These are phyloP conservation scores for Gnathonemus echidnorhynchus DNA, from an alignment of 2,113 vertebrate species.

Conservation along the genomic window DNA sequence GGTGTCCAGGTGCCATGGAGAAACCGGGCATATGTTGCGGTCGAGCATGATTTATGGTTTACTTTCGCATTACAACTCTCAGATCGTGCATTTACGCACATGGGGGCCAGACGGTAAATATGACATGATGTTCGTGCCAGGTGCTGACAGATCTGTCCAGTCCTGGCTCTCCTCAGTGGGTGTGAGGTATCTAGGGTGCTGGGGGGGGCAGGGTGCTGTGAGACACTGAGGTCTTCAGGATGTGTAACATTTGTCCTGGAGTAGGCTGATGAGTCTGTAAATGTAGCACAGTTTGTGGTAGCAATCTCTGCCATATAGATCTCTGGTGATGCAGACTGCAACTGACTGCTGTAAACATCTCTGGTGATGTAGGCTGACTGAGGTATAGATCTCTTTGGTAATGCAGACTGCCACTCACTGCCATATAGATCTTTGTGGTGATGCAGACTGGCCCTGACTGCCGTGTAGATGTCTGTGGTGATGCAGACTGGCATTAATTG, in stretches of 20 bases:
- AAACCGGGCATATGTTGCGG: background rate
- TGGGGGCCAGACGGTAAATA: background rate
- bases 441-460: background rate
- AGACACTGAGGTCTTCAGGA: background rate
- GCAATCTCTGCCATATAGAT: background rate
- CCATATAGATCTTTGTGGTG: background rate
- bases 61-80: background rate
- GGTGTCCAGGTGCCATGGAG: background rate
- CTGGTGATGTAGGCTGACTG: background rate
- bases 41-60: background rate
- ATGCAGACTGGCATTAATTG: background rate
- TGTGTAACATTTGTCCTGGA: background rate
- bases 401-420: background rate
- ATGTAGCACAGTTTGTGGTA: background rate
- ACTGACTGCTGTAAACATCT: background rate
- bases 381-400: background rate
- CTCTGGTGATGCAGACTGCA: background rate
- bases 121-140: background rate
- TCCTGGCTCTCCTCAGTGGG: background rate
- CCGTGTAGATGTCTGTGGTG: background rate
- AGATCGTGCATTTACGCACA: background rate
- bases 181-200: background rate
- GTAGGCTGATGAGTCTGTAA: background rate
- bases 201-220: background rate
- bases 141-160: background rate